Base-by-base conservation (phyloP, 1,140 invertebrate species). In the Aphaenogaster ashmeadi region DNA sequence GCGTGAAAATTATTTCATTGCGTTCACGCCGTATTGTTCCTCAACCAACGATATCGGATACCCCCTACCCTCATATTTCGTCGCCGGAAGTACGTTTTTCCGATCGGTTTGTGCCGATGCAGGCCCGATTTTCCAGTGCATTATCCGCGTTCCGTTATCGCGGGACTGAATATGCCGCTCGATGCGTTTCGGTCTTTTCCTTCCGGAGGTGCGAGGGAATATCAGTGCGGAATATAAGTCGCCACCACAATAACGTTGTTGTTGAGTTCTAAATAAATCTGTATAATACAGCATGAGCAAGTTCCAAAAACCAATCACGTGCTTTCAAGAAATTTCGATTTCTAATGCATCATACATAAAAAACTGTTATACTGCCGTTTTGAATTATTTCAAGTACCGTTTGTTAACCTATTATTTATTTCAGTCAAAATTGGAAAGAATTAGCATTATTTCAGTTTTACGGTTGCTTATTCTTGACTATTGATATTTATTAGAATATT, bases 111-210 rank as follows among this genome's bases (percentile, higher is more conserved):
- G 75, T 86, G 60, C 44, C 54, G 77, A 72, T 69, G 66, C 9
- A 58, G 80, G 84, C 62, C 72, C 85, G 80, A 90, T 87, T 90
- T 91, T 90, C 89, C 69, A 88, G 58, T 71, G 52, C 80, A 87
- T 89, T 89, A 85, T 87, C 90, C 69, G 83, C 64, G 60, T 83
- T 87, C 33, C 58, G 67, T 50, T 84, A 87, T 87, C 89, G 86
- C 86, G 85, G 69, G 56, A 77, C 75, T 74, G 77, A 92, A 88
- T 88, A 91, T 87, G 62, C 78, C 50, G n/a, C 79, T 78, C 85
- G 86, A 89, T 87, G 79, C 79, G 64, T 77, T 81, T 41, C 41
- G 41, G 52, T 56, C 80, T 50, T 75, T 75, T 83, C 21, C 72
- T 86, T 78, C 50, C 84, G 38, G 62, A 86, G n/a, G 52, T 13